phyloP scores from a whole-genome alignment of 2,113 vertebrate genomes.

The Melozone crissalis region DNA sequence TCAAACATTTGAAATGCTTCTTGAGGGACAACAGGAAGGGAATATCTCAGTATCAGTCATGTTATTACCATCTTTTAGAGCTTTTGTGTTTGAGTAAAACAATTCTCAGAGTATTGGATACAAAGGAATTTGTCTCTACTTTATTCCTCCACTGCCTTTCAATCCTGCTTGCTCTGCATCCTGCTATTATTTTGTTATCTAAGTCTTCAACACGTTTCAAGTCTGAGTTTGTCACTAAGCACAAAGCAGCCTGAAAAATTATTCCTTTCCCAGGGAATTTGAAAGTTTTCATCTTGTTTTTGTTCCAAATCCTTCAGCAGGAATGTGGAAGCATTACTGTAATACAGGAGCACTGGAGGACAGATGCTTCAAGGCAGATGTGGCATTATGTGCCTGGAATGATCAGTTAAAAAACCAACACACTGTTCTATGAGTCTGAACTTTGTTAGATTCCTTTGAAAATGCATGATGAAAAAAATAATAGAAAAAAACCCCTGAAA shows the following conservation, averaged over 20 bases:
- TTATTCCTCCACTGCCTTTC: not conserved
- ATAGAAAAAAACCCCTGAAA: not conserved
- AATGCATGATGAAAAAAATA: not conserved
- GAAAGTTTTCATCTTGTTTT: not conserved
- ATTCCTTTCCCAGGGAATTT: not conserved
- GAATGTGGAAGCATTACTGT: not conserved
- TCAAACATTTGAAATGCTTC: not conserved
- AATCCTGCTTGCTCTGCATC: not conserved
- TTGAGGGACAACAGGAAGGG: not conserved
- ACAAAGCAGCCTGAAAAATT: not conserved
- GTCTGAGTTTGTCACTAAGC: not conserved
- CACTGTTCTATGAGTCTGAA: not conserved
- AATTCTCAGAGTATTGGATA: not conserved
- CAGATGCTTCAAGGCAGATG: not conserved
- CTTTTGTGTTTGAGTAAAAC: not conserved
- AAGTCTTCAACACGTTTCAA: accelerated
- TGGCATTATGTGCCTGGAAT: not conserved
- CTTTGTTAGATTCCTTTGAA: not conserved
- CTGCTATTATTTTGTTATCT: not conserved
- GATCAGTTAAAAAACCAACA: not conserved
- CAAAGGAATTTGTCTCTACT: not conserved
- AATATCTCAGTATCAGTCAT: not conserved
- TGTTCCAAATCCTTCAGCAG: not conserved
- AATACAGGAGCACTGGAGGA: not conserved
- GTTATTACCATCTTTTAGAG: not conserved